phyloP scores from a whole-genome alignment of 23 tunicate species.

The Halocynthia aurantium region DNA sequence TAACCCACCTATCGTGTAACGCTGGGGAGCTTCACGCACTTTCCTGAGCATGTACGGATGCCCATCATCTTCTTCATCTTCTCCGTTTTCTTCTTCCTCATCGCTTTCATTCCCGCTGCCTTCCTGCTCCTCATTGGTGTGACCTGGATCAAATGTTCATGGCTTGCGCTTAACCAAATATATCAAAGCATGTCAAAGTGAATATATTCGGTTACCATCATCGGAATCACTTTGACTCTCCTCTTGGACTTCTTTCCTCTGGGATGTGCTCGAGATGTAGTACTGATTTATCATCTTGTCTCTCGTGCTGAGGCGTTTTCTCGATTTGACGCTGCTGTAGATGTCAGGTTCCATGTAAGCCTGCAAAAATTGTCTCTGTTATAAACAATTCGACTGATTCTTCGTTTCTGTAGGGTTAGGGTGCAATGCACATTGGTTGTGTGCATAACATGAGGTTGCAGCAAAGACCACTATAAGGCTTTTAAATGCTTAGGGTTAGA shows the following conservation, averaged over 20 bases:
- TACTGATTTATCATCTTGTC: slow-evolving; percentile 33
- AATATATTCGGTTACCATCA: too few species aligned
- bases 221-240: not conserved
- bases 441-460: too few species aligned
- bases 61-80: slow-evolving; percentile 1
- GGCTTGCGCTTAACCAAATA: too few species aligned
- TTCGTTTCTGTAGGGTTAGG: not conserved
- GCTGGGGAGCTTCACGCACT: slow-evolving; percentile 31
- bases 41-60: slow-evolving; percentile 21
- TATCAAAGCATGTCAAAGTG: too few species aligned
- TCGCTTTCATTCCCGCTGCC: not conserved
- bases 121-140: not conserved
- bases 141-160: not conserved
- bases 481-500: too few species aligned
- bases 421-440: too few species aligned
- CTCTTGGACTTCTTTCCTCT: not conserved
- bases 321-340: slow-evolving; percentile 72
- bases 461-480: too few species aligned
- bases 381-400: not conserved
- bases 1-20: slow-evolving; percentile 12
- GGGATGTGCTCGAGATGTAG: not conserved
- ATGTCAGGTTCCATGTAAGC: slow-evolving; percentile 56
- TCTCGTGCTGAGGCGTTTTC: slow-evolving; percentile 32
- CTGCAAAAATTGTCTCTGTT: slow-evolving; percentile 29
- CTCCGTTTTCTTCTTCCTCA: slow-evolving; percentile 6